Evolutionary conservation across 2,113 vertebrate genomes (phyloP), one percentile per base, ranked within the genome.

Genomic region (Tachysurus fulvidraco): DNA sequence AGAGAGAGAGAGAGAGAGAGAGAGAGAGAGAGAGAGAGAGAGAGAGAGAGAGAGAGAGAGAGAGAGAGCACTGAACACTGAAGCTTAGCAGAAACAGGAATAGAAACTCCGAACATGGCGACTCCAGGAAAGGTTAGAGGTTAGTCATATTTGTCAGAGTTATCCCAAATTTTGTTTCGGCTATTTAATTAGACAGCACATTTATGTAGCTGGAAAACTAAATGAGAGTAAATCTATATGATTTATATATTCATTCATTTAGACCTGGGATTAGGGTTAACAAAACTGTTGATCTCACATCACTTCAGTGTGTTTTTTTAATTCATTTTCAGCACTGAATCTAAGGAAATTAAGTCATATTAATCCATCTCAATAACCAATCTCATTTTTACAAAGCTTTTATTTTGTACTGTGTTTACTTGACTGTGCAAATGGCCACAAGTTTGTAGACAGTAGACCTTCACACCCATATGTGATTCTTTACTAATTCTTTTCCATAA

Each of bases 11-110:
- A 95, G 95, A 95, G 94, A 94, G 95, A 96, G 92, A 90, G 95
- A 96, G 92, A 90, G 88, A 93, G 91, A 93, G 91, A 95, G 14
- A 6, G 65, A 67, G 28, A 67, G 94, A 96, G 94, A 95, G 95
- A 94, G 95, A 96, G 92, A 90, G 95, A 96, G 92, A 90, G 88
- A 93, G 91, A 93, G 91, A 95, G 14, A 6, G 65, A 67, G 28
- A 67, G 94, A 96, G 94, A 95, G 95, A 94, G 95, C 94, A 94
- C 36, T 36, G 36, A 96, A 91, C 92, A 92, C 93, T 90, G 94
- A 92, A 93, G 93, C 93, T 94, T 92, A 93, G 93, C 94, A 94
- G 94, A 96, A 96, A 96, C 94, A 94, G 94, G 96, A 96, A 96
- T 95, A 96, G 92, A 94, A 95, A 93, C 93, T 91, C 28, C 88